Evolutionary conservation across 2,888 invertebrate species (phyloP).

Genomic region (Macroteleia sp.): DNA sequence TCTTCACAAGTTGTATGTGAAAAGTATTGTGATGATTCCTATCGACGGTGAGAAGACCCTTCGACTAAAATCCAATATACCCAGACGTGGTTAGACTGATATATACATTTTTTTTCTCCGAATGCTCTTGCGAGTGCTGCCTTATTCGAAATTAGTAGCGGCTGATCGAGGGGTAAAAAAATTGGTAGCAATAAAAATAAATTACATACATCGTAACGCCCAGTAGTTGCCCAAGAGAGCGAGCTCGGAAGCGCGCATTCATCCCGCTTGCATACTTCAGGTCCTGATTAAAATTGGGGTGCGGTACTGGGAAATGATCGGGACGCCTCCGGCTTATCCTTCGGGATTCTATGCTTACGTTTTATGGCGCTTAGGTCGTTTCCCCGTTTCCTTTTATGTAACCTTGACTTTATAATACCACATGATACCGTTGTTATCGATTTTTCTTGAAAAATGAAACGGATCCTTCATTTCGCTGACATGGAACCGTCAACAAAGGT

Average conservation of each 20-base stretch:
- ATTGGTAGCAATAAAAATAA: constrained; percentile 84
- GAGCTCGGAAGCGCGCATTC: constrained; percentile 77
- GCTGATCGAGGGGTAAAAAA: constrained; percentile 83
- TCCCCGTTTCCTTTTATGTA: constrained; percentile 57
- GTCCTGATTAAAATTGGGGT: constrained; percentile 84
- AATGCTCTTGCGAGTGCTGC: constrained; percentile 42
- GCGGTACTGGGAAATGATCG: constrained; percentile 78
- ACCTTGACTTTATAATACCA: constrained; percentile 65
- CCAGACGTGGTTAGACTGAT: constrained; percentile 70
- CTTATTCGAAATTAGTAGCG: constrained; percentile 80
- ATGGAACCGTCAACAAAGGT: background rate
- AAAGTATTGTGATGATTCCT: constrained; percentile 78
- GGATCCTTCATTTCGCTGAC: constrained; percentile 13
- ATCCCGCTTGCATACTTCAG: constrained; percentile 82
- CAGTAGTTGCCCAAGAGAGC: constrained; percentile 77
- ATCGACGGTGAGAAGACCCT: constrained; percentile 74
- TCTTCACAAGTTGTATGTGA: constrained; percentile 63
- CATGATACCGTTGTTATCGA: constrained; percentile 51
- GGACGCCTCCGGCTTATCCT: constrained; percentile 74
- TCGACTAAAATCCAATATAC: constrained; percentile 78
- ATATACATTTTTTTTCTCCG: constrained; percentile 37
- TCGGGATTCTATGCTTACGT: constrained; percentile 70
- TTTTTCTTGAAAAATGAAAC: constrained; percentile 49
- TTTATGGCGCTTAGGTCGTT: constrained; percentile 66
- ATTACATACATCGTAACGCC: constrained; percentile 84